phyloP scores from a whole-genome alignment of 2,888 invertebrate genomes.

The Leptura quadrifasciata region DNA sequence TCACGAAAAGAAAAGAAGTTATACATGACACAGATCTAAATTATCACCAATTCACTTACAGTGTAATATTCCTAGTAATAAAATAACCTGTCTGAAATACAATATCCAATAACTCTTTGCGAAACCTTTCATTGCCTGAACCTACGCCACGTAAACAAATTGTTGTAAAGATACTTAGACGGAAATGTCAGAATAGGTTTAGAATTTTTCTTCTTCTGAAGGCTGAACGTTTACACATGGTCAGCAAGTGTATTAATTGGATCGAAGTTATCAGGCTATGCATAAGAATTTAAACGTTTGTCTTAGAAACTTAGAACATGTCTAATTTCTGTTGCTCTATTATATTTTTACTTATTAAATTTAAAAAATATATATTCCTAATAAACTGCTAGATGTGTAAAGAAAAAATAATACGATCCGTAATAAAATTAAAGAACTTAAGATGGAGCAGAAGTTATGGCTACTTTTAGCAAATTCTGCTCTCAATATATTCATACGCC shows the following conservation, averaged over 20 bases:
- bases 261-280: not conserved
- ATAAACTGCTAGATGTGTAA: too few species aligned
- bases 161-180: conserved; percentile 27
- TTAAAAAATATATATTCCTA: too few species aligned
- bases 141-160: conserved; percentile 26
- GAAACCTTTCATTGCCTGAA: conserved; percentile 30
- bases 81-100: conserved; percentile 31
- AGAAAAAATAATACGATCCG: too few species aligned
- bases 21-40: conserved; percentile 34
- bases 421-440: too few species aligned
- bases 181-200: conserved; percentile 33
- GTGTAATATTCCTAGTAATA: conserved; percentile 26
- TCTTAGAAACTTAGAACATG: not conserved
- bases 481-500: too few species aligned
- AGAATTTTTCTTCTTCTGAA: conserved; percentile 22
- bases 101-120: conserved; percentile 38
- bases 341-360: too few species aligned
- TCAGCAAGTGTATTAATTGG: not conserved
- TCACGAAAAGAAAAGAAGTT: conserved; percentile 26
- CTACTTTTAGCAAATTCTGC: too few species aligned
- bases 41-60: conserved; percentile 26
- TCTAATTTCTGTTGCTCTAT: too few species aligned
- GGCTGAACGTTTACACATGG: conserved; percentile 18
- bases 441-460: too few species aligned
- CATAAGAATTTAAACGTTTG: not conserved